Conservation (phyloP, 64 coral and sea anemone species). For the Montipora capricornis region DNA sequence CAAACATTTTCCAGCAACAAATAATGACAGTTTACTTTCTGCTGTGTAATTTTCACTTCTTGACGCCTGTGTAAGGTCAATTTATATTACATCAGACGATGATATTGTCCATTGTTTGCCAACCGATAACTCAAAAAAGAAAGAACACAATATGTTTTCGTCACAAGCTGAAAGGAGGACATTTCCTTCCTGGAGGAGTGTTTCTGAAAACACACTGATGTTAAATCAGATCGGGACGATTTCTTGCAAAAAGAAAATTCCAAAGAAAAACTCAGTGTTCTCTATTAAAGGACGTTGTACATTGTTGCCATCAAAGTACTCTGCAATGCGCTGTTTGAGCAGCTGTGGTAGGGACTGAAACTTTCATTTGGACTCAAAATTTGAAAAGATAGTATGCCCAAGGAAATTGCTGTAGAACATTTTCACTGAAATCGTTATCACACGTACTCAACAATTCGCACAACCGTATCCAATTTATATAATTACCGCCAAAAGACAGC, state of each 20-base stretch:
- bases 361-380: not conserved
- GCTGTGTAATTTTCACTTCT: not conserved
- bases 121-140: not conserved
- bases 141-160: not conserved
- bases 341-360: not conserved
- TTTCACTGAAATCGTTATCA: not conserved
- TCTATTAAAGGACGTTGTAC: not conserved
- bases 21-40: conserved; percentile 9
- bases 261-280: not conserved
- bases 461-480: not conserved
- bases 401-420: not conserved
- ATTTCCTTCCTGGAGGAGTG: not conserved
- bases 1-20: not conserved
- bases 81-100: not conserved
- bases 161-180: not conserved
- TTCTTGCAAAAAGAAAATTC: not conserved
- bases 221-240: not conserved
- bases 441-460: no score
- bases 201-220: not conserved
- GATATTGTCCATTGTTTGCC: not conserved
- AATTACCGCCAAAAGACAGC: not conserved
- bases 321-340: no score
- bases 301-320: no score
- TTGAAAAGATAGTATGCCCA: not conserved
- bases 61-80: not conserved